These are phyloP conservation scores for Motacilla alba DNA, from an alignment of 2,113 vertebrate species.

Conservation along the genomic window DNA sequence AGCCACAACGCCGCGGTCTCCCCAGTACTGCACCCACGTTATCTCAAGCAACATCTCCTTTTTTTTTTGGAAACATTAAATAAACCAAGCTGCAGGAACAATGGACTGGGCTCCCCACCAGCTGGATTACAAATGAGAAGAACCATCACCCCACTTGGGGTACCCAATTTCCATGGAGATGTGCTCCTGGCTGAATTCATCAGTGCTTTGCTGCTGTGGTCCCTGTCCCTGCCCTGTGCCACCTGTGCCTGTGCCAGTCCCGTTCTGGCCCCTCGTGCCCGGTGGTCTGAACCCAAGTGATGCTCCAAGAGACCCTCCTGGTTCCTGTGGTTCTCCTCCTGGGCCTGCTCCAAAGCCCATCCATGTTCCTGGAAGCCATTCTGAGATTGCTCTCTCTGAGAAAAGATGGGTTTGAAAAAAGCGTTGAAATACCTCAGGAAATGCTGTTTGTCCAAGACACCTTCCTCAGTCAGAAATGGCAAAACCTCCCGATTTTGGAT, in stretches of 20 bases:
- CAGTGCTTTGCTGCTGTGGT: background rate
- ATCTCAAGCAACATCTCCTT: background rate
- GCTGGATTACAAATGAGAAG: constrained; percentile 21
- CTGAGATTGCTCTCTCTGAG: background rate
- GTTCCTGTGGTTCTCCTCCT: background rate
- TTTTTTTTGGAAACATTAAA: background rate
- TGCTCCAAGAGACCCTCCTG: background rate
- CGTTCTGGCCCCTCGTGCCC: fast-evolving
- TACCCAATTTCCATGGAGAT: background rate
- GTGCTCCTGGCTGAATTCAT: background rate
- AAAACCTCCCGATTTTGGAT: fast-evolving
- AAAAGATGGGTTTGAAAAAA: background rate
- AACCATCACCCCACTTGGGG: fast-evolving
- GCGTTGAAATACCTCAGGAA: background rate
- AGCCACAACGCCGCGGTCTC: background rate
- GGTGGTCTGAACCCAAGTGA: background rate
- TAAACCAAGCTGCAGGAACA: fast-evolving
- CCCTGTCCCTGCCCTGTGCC: background rate
- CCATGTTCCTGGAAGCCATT: background rate
- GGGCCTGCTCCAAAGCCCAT: background rate
- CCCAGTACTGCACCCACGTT: background rate
- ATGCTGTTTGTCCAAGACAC: background rate
- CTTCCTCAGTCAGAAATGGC: background rate
- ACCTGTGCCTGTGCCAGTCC: background rate
- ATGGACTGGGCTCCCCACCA: background rate